These are phyloP conservation scores for Zophobas atratus DNA, from an alignment of 1,140 invertebrate genomes.

Conservation along the genomic window DNA sequence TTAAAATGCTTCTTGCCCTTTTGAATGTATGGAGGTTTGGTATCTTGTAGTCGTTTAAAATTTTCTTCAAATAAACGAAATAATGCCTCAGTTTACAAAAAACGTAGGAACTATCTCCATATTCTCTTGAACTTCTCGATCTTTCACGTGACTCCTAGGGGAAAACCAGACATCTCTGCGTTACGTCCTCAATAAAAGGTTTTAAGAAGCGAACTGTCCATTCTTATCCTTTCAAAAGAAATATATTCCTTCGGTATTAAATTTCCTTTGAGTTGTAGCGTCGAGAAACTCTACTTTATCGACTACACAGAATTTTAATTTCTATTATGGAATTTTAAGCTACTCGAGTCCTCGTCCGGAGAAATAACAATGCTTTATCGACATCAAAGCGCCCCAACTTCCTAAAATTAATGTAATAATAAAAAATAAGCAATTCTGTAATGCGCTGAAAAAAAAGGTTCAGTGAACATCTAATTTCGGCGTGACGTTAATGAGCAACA, in stretches of 20 bases:
- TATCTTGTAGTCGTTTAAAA: too few species aligned
- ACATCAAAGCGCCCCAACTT: neutral
- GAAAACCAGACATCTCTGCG: conserved; percentile 14
- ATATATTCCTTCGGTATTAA: conserved; percentile 29
- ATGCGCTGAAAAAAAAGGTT: neutral
- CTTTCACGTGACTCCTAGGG: conserved; percentile 10
- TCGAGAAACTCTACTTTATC: conserved; percentile 12
- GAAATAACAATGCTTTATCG: conserved; percentile 10
- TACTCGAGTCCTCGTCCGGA: neutral
- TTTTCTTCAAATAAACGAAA: neutral
- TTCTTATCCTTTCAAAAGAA: conserved; percentile 17
- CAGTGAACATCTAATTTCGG: neutral
- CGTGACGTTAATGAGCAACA: conserved; percentile 6
- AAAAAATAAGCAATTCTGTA: conserved; percentile 11
- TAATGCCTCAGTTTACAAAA: too few species aligned
- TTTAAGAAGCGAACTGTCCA: conserved; percentile 18
- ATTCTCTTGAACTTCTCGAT: neutral
- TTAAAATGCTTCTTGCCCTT: too few species aligned
- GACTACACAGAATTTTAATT: conserved; percentile 28
- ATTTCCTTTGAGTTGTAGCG: conserved; percentile 17
- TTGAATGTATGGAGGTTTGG: too few species aligned
- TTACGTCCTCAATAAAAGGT: conserved; percentile 26
- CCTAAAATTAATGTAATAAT: conserved; percentile 6
- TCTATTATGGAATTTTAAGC: conserved; percentile 5
- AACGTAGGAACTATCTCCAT: neutral